These are phyloP conservation scores for Rhimphoctona megacephalus DNA, from an alignment of 2,888 invertebrate genomes.

Conservation along the genomic window DNA sequence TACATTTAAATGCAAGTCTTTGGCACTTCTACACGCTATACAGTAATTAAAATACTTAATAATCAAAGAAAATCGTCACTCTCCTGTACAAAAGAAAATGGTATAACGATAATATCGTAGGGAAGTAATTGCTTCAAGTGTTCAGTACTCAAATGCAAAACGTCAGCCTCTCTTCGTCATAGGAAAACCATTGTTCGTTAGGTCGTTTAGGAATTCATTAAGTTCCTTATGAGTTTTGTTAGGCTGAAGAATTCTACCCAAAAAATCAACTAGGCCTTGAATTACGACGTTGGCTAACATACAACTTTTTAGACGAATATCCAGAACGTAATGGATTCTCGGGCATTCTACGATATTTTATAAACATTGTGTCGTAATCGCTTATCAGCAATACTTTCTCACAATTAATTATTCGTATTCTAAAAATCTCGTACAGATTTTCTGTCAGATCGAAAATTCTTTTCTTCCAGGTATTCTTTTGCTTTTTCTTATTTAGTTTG, in stretches of 20 bases:
- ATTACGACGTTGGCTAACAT: constrained; percentile 29
- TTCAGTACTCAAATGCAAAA: constrained; percentile 59
- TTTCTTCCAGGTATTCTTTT: constrained; percentile 3
- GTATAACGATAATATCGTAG: constrained; percentile 35
- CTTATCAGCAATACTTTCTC: constrained; percentile 54
- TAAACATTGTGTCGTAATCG: constrained; percentile 37
- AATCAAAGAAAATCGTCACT: constrained; percentile 31
- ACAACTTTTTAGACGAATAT: constrained; percentile 39
- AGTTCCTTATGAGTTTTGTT: constrained; percentile 32
- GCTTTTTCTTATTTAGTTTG: neutral
- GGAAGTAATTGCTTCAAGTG: constrained; percentile 21
- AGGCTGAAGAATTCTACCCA: constrained; percentile 41
- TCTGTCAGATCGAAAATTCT: constrained; percentile 28
- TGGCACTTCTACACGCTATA: constrained; percentile 79
- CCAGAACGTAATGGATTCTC: constrained; percentile 37
- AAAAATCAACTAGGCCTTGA: constrained; percentile 43
- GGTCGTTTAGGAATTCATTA: constrained; percentile 46
- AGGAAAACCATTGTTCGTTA: constrained; percentile 58
- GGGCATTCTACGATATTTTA: constrained; percentile 28
- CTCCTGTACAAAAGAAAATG: constrained; percentile 51
- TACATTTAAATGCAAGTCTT: constrained; percentile 83
- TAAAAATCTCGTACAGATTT: constrained; percentile 50
- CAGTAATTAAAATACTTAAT: constrained; percentile 50
- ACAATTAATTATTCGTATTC: constrained; percentile 35
- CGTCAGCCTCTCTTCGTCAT: constrained; percentile 61